Percentiles rank a stretch among this genome's conserved stretches.
Evolutionary conservation across 2,888 invertebrate genomes (phyloP).

Genomic region (Callimorpha dominula): DNA sequence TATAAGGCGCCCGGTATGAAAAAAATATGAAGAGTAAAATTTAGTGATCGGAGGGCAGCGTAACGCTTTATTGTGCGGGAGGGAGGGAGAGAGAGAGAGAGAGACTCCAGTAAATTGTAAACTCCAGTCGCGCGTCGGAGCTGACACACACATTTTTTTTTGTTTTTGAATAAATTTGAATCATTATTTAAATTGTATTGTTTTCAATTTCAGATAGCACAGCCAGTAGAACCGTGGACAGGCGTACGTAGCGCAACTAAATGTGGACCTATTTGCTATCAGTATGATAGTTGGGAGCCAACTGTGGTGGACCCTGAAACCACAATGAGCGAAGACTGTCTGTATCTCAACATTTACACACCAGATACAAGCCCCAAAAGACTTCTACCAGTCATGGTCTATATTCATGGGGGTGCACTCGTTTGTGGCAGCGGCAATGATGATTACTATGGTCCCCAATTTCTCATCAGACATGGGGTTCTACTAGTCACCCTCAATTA

Average conservation of each 20-base stretch:
- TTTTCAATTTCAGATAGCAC: background rate
- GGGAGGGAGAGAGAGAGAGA: too few relatives aligned
- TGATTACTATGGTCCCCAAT: background rate
- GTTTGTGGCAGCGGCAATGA: background rate
- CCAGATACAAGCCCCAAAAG: background rate
- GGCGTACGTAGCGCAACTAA: background rate
- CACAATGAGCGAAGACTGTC: background rate
- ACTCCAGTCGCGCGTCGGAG: too few relatives aligned
- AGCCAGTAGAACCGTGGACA: background rate
- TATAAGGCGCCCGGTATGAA: too few relatives aligned
- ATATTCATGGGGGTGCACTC: background rate
- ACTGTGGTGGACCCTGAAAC: background rate
- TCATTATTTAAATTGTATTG: too few relatives aligned
- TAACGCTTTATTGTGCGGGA: too few relatives aligned
- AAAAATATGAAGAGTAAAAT: too few relatives aligned
- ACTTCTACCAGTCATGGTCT: background rate
- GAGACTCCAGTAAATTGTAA: too few relatives aligned
- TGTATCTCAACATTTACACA: background rate
- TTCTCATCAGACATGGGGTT: conserved; percentile 39
- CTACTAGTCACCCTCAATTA: conserved; percentile 63
- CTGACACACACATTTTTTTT: too few relatives aligned
- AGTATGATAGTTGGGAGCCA: background rate
- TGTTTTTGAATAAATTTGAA: too few relatives aligned
- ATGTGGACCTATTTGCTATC: background rate
- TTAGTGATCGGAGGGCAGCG: too few relatives aligned